These are phyloP conservation scores for Danio rerio DNA, from an alignment of 2,113 vertebrate species.

Conservation along the genomic window DNA sequence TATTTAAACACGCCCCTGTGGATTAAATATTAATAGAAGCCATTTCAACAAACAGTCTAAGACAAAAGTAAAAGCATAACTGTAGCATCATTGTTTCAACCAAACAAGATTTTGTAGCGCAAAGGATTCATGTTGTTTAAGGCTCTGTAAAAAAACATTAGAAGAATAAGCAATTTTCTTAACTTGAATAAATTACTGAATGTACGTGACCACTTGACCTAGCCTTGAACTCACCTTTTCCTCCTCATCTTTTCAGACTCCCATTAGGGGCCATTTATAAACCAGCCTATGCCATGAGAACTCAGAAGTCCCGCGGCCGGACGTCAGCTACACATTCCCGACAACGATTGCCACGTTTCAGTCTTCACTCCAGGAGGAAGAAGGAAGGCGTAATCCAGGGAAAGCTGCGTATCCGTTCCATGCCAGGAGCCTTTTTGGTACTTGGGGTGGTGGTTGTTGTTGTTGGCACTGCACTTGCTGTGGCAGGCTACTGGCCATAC, in stretches of 20 bases:
- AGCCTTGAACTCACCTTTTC: constrained; percentile 4
- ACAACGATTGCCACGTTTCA: constrained; percentile 63
- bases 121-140: not conserved
- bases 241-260: constrained; percentile 52
- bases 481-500: constrained; percentile 94
- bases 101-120: not conserved
- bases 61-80: constrained; percentile 25
- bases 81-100: not conserved
- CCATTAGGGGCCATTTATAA: constrained; percentile 36
- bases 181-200: constrained; percentile 4
- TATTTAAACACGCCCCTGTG: constrained; percentile 13
- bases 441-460: constrained; percentile 87
- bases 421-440: constrained; percentile 87
- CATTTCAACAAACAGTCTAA: constrained; percentile 23
- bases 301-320: constrained; percentile 51
- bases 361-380: constrained; percentile 67
- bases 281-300: constrained; percentile 67
- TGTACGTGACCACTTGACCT: not conserved
- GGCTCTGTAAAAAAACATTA: not conserved
- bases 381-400: constrained; percentile 75
- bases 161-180: not conserved
- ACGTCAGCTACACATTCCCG: constrained; percentile 51
- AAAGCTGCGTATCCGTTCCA: constrained; percentile 89
- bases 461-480: constrained; percentile 88
- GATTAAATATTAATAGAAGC: constrained; percentile 42